phyloP scores from a whole-genome alignment of 2,797 vertebrate species.

The Sciaenops ocellatus region DNA sequence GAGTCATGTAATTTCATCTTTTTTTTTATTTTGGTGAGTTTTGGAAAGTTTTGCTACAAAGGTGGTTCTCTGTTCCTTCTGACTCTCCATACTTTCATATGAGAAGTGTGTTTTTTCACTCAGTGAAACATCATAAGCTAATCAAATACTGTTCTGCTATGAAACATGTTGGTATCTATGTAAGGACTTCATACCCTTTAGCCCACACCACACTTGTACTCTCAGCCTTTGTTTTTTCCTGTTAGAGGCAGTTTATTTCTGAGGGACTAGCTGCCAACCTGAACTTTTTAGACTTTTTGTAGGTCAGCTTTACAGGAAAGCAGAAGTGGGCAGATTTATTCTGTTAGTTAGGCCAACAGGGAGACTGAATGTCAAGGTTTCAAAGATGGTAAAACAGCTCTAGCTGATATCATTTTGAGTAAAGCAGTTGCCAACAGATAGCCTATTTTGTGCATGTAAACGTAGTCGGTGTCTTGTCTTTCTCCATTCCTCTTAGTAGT shows the following conservation, averaged over 20 bases:
- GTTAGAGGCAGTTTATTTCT: conserved; percentile 1
- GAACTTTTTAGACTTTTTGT: not conserved
- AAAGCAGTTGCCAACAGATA: not conserved
- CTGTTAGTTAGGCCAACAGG: not conserved
- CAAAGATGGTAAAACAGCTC: not conserved
- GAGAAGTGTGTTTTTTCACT: not conserved
- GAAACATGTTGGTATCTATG: not conserved
- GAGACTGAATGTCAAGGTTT: not conserved
- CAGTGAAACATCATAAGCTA: not conserved
- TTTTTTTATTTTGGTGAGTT: not conserved
- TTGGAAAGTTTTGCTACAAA: not conserved
- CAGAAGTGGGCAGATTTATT: not conserved
- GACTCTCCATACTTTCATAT: not conserved
- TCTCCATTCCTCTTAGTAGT: conserved; percentile 20
- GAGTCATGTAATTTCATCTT: not conserved
- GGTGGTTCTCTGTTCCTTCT: not conserved
- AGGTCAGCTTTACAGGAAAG: not conserved
- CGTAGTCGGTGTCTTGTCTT: not conserved
- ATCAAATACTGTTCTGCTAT: not conserved
- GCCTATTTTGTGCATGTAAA: conserved; percentile 7
- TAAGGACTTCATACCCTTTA: not conserved
- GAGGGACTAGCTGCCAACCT: not conserved
- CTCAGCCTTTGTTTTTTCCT: not conserved
- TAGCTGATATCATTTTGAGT: not conserved
- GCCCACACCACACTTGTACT: not conserved